These are phyloP conservation scores for Meteorus sp. DNA, from an alignment of 1,140 invertebrate genomes.

Conservation along the genomic window DNA sequence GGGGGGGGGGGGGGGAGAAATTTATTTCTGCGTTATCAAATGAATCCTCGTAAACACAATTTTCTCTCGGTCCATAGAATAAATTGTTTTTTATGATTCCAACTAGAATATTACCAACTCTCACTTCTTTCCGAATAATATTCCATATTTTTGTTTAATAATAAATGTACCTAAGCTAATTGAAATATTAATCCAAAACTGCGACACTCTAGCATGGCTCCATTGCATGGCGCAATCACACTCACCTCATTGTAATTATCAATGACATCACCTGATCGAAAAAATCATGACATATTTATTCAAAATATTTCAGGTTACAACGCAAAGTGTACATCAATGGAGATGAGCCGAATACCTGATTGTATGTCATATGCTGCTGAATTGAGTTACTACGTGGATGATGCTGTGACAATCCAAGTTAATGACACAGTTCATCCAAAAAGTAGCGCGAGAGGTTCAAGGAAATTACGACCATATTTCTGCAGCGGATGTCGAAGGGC, in stretches of 20 bases:
- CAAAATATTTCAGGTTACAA: not conserved
- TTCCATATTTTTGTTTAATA: no score
- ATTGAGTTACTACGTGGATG: constrained; percentile 29
- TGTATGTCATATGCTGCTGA: not conserved
- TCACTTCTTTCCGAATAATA: no score
- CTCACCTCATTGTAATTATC: no score
- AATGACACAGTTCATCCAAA: constrained; percentile 18
- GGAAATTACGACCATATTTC: constrained; percentile 31
- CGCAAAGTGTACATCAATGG: not conserved
- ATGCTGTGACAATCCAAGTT: constrained; percentile 26
- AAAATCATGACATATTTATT: no score
- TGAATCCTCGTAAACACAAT: not conserved
- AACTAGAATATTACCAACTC: no score
- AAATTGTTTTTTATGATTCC: no score
- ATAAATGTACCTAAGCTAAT: no score
- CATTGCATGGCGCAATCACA: no score
- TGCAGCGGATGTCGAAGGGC: constrained; percentile 47
- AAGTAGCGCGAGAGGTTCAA: constrained; percentile 1
- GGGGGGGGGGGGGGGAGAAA: not conserved
- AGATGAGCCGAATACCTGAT: not conserved
- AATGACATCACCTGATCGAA: no score
- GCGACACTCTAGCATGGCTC: no score
- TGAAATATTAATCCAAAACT: no score
- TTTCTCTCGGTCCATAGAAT: no score
- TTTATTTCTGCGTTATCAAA: not conserved